A percentile compares a stretch with the other conserved stretches of the same genome.
These are phyloP conservation scores for Danio albolineatus DNA, from an alignment of 2,797 vertebrate genomes.

Conservation along the genomic window DNA sequence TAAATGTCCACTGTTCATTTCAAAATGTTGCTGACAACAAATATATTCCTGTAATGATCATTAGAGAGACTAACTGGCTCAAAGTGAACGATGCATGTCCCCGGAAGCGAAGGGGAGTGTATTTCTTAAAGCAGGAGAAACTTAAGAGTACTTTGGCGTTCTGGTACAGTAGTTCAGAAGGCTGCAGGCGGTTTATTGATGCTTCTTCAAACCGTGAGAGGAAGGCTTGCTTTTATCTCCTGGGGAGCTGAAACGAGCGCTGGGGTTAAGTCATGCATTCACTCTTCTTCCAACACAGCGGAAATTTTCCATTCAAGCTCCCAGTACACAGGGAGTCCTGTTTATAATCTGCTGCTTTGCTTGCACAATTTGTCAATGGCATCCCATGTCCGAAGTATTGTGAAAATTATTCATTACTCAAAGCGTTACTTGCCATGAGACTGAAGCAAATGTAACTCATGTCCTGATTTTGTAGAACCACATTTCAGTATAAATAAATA, in stretches of 20 bases:
- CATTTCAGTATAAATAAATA: slow-evolving; percentile 34
- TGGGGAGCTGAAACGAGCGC: slow-evolving; percentile 28
- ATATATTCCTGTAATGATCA: slow-evolving; percentile 13
- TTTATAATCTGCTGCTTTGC: slow-evolving; percentile 53
- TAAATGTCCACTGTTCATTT: background rate
- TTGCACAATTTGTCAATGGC: slow-evolving; percentile 49
- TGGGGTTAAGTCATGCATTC: slow-evolving; percentile 38
- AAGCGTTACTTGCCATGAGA: slow-evolving; percentile 49
- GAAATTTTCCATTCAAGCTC: slow-evolving; percentile 43
- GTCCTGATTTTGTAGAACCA: slow-evolving; percentile 15
- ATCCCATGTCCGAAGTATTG: slow-evolving; percentile 42
- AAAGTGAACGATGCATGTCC: background rate
- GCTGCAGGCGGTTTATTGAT: slow-evolving; percentile 42
- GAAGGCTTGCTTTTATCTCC: slow-evolving; percentile 31
- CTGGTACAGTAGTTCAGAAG: slow-evolving; percentile 34
- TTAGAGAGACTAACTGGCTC: background rate
- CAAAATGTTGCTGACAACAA: slow-evolving; percentile 7
- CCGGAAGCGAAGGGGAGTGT: background rate
- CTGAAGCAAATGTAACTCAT: slow-evolving; percentile 22
- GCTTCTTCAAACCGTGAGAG: slow-evolving; percentile 38
- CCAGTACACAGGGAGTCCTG: slow-evolving; percentile 36
- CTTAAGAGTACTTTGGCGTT: slow-evolving; percentile 19
- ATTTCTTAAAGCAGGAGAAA: slow-evolving; percentile 32
- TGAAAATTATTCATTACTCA: slow-evolving; percentile 44
- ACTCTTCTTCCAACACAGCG: slow-evolving; percentile 2